Conservation (phyloP, 2,888 invertebrate species). For the Orthonevra nobilis region DNA sequence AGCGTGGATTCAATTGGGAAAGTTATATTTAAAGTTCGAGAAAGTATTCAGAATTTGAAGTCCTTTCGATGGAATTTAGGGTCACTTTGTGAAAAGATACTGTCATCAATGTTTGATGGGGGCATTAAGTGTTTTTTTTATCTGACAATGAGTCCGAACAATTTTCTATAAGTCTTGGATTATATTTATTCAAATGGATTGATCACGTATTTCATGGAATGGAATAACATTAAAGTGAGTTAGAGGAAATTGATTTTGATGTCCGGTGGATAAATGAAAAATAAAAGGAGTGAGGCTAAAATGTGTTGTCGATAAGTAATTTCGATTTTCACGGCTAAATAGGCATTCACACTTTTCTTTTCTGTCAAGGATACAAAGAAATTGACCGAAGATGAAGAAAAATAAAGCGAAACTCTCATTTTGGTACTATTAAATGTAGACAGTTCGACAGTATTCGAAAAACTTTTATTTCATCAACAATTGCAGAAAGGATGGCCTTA, state of each 20-base stretch:
- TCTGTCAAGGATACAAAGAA: no score
- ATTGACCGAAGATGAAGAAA: no score
- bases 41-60: not conserved
- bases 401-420: no score
- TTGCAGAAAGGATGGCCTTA: no score
- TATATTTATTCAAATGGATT: constrained; percentile 31
- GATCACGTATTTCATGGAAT: constrained; percentile 9
- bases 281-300: not conserved
- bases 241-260: not conserved
- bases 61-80: constrained; percentile 6
- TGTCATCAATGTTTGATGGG: constrained; percentile 10
- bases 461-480: no score
- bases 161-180: not conserved
- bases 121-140: constrained; percentile 10
- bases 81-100: not conserved
- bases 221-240: constrained; percentile 3
- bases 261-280: not conserved
- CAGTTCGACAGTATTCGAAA: no score
- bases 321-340: no score
- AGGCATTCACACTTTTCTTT: no score
- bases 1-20: constrained; percentile 7
- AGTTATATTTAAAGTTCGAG: constrained; percentile 22
- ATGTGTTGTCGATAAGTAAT: not conserved
- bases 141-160: not conserved
- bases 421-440: no score